Conservation (phyloP, 2,888 invertebrate genomes). For the Rhagium mordax region DNA sequence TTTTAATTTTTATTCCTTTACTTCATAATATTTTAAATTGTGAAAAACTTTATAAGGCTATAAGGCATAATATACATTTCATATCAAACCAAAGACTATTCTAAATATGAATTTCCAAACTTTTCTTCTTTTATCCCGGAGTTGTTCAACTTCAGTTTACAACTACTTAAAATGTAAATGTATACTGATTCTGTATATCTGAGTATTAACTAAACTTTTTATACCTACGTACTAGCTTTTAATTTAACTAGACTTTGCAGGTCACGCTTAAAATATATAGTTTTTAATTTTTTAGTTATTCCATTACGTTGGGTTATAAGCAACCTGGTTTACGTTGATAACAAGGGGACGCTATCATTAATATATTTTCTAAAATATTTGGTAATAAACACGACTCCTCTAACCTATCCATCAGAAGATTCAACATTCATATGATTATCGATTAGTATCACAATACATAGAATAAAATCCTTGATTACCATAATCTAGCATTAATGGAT, state of each 20-base stretch:
- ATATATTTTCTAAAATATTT: too few species aligned
- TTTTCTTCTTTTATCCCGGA: slow-evolving; percentile 1
- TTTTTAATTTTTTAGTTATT: neutral
- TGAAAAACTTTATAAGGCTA: neutral
- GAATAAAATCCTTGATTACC: too few species aligned
- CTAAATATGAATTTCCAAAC: slow-evolving; percentile 5
- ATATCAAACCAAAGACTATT: neutral
- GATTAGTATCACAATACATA: too few species aligned
- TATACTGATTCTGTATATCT: neutral
- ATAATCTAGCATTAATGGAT: too few species aligned
- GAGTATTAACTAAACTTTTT: neutral
- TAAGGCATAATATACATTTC: slow-evolving; percentile 2
- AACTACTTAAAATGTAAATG: slow-evolving; percentile 18
- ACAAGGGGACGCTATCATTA: too few species aligned
- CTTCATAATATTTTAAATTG: neutral
- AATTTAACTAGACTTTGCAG: neutral
- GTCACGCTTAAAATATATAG: neutral
- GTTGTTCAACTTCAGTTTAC: slow-evolving; percentile 5
- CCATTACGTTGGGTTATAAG: too few species aligned
- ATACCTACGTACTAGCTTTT: neutral
- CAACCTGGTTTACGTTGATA: too few species aligned
- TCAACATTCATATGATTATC: too few species aligned
- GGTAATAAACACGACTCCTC: too few species aligned
- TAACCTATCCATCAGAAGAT: too few species aligned
- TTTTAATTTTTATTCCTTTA: neutral